These are phyloP conservation scores for Oreochromis aureus DNA, from an alignment of 2,113 vertebrate species.

Conservation along the genomic window DNA sequence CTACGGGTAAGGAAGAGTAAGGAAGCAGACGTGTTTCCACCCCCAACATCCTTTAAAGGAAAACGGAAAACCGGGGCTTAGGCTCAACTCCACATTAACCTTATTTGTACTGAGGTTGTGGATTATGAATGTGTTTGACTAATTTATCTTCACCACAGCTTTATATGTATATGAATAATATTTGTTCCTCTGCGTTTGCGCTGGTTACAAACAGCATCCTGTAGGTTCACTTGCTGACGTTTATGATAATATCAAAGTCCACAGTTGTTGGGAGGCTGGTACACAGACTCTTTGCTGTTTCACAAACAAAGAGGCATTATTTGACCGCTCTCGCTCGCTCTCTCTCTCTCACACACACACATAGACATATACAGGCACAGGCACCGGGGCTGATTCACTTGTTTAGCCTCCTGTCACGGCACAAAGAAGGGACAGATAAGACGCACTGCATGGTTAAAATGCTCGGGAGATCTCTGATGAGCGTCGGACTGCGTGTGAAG, in stretches of 20 bases:
- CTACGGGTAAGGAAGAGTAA: not conserved
- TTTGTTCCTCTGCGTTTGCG: not conserved
- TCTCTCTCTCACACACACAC: not conserved
- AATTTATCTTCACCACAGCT: not conserved
- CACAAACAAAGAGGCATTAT: not conserved
- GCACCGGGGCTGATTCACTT: not conserved
- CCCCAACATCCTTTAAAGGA: not conserved
- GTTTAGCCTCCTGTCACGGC: not conserved
- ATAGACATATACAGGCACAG: not conserved
- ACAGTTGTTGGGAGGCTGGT: not conserved
- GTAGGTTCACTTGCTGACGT: not conserved
- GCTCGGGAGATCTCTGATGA: constrained; percentile 13
- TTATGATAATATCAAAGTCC: not conserved
- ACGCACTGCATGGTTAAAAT: not conserved
- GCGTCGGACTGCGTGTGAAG: not conserved
- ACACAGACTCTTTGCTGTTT: not conserved
- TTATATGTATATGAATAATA: not conserved
- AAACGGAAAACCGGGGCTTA: not conserved
- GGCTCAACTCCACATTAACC: not conserved
- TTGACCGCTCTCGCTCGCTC: fast-evolving
- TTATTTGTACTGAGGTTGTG: not conserved
- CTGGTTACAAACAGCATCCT: not conserved
- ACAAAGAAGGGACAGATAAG: fast-evolving
- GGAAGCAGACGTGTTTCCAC: not conserved
- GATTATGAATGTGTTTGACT: not conserved